Conservation (phyloP, 1,140 invertebrate species). For the Danaus plexippus region DNA sequence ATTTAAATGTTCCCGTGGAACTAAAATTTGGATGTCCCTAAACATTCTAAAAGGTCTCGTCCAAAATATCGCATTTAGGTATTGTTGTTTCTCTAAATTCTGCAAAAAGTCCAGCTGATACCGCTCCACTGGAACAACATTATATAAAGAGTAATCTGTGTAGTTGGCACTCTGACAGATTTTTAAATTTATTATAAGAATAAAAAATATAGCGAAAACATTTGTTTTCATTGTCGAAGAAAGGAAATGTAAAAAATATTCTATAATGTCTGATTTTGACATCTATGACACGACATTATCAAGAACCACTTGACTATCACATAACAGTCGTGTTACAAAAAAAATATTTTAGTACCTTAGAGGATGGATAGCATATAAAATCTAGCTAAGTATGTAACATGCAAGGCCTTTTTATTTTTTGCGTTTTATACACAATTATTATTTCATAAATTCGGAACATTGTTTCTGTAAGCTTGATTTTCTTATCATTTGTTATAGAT, state of each 20-base stretch:
- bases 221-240: slow-evolving; percentile 20
- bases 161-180: slow-evolving; percentile 32
- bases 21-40: slow-evolving; percentile 42
- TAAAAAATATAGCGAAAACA: slow-evolving; percentile 19
- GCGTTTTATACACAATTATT: too few relatives aligned
- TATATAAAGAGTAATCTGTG: slow-evolving; percentile 37
- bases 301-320: too few relatives aligned
- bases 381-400: too few relatives aligned
- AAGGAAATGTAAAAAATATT: slow-evolving; percentile 4
- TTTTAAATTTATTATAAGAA: slow-evolving; percentile 28
- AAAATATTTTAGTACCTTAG: too few relatives aligned
- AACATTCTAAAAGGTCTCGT: slow-evolving; percentile 41
- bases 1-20: slow-evolving; percentile 32
- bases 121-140: slow-evolving; percentile 27
- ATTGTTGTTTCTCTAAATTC: slow-evolving; percentile 40
- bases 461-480: too few relatives aligned
- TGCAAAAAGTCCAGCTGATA: slow-evolving; percentile 48
- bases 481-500: too few relatives aligned
- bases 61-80: slow-evolving; percentile 49
- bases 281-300: too few relatives aligned
- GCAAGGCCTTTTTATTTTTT: too few relatives aligned
- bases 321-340: too few relatives aligned
- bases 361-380: too few relatives aligned
- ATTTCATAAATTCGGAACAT: too few relatives aligned
- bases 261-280: neutral